Percentiles rank a stretch among this genome's conserved stretches.
These are phyloP conservation scores for Atopsyche davidsoni DNA, from an alignment of 1,140 invertebrate genomes.

Conservation along the genomic window DNA sequence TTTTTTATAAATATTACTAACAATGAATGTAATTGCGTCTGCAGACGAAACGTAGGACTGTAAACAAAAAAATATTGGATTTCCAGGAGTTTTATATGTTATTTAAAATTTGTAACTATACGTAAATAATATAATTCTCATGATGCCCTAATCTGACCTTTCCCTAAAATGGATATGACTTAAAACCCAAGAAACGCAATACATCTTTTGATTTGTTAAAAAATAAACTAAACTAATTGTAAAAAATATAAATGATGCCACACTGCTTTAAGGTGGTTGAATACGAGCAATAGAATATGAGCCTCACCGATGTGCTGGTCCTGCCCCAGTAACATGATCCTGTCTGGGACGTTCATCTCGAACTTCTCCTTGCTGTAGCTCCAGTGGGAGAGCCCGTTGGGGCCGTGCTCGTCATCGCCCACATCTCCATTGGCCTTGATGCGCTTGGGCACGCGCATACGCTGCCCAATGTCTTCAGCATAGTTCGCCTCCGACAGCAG, in stretches of 20 bases:
- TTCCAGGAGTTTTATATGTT: too few species aligned
- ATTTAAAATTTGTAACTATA: too few species aligned
- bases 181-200: too few species aligned
- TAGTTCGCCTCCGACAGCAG: conserved; percentile 63
- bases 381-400: conserved; percentile 57
- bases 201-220: too few species aligned
- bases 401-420: conserved; percentile 50
- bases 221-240: background rate
- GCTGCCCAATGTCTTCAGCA: conserved; percentile 66
- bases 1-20: too few species aligned
- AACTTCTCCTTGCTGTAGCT: conserved; percentile 64
- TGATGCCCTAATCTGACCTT: too few species aligned
- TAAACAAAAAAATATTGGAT: too few species aligned
- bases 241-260: background rate
- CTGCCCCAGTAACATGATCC: conserved; percentile 79
- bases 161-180: too few species aligned
- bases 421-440: conserved; percentile 66
- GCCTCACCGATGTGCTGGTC: conserved; percentile 69
- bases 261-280: background rate
- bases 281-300: conserved; percentile 13
- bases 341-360: conserved; percentile 86
- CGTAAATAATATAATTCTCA: too few species aligned
- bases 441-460: conserved; percentile 73
- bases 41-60: too few species aligned
- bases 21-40: too few species aligned